Evolutionary conservation across 1,140 invertebrate species (phyloP), one percentile per base, ranked within the genome.

Genomic region (Heliconius melpomene): DNA sequence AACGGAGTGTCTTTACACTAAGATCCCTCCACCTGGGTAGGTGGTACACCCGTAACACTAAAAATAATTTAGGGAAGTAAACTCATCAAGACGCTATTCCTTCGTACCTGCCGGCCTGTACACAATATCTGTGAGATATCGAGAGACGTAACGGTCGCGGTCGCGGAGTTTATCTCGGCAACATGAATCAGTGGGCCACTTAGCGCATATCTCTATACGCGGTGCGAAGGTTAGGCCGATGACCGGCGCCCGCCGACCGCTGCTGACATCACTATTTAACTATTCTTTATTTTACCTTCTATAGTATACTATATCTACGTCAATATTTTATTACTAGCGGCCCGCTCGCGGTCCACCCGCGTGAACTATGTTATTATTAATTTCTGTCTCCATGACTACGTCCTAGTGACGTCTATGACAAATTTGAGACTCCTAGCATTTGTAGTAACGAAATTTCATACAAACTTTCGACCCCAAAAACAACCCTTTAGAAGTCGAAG

Each of bases 191-290:
- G 75, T 77, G 75, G 66, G 26, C 60, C 57, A 77, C 75, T 77
- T 70, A 77, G 60, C 75, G 75, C 75, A 40, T 77, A 77, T 77
- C 75, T 77, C 16, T 77, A 71, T 70, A 77, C 72, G 60, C 79
- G 74, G 75, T 78, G 60, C 73, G 75, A 79, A 84, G 83, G 83
- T 81, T 75, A 81, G 84, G 82, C 79, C 81, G 81, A 79, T 81
- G 84, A 84, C 84, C 82, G 74, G 77, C 74, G 79, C 71, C 75
- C 57, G 75, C 26, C 60, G 60, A 2, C 60, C 60, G 26, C 9
- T 66, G 26, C 60, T 66, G 60, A 66, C 60, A 66, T 66, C 60
- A 66, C 60, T 66, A 66, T 11, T 66, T 66, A 66, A 66, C 60
- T 29, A 66, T 66, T 66, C 26, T 66, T 66, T 66, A 66, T 66